Conservation (phyloP, 2,797 vertebrate genomes). For the Danionella dracula region DNA sequence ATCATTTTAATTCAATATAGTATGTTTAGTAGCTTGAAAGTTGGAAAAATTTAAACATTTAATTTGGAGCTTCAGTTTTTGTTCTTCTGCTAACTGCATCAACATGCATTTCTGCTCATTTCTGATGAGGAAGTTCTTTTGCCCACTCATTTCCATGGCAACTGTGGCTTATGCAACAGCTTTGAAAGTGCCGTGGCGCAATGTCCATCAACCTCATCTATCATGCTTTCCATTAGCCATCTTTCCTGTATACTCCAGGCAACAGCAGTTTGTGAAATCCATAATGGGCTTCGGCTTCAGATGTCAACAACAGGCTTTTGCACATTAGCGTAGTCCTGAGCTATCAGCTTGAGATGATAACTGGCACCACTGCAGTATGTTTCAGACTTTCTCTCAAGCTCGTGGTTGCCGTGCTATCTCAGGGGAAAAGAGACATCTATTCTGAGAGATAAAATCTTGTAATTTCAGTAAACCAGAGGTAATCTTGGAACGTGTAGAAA, state of each 20-base stretch:
- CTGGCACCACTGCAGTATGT: not conserved
- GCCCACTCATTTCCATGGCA: conserved; percentile 39
- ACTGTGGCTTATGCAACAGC: conserved; percentile 20
- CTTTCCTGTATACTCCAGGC: not conserved
- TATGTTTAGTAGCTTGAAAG: too few relatives aligned
- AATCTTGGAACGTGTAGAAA: too few relatives aligned
- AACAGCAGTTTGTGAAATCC: conserved; percentile 5
- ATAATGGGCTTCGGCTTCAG: not conserved
- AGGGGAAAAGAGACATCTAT: not conserved
- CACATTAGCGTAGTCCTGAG: conserved; percentile 10
- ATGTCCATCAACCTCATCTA: conserved; percentile 17
- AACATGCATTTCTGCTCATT: conserved; percentile 7
- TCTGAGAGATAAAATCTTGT: too few relatives aligned
- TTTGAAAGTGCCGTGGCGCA: conserved; percentile 15
- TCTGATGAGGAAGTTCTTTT: conserved; percentile 1
- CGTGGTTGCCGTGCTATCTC: conserved; percentile 23
- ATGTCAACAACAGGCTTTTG: not conserved
- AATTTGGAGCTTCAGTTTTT: too few relatives aligned
- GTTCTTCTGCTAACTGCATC: not conserved
- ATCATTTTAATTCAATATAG: too few relatives aligned
- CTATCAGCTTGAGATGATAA: not conserved
- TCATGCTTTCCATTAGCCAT: conserved; percentile 14
- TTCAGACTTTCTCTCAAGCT: not conserved
- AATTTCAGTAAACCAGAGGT: too few relatives aligned
- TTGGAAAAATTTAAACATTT: too few relatives aligned